Base-by-base conservation (phyloP, 2,797 vertebrate genomes). In the Neosilurus hyrtlii region DNA sequence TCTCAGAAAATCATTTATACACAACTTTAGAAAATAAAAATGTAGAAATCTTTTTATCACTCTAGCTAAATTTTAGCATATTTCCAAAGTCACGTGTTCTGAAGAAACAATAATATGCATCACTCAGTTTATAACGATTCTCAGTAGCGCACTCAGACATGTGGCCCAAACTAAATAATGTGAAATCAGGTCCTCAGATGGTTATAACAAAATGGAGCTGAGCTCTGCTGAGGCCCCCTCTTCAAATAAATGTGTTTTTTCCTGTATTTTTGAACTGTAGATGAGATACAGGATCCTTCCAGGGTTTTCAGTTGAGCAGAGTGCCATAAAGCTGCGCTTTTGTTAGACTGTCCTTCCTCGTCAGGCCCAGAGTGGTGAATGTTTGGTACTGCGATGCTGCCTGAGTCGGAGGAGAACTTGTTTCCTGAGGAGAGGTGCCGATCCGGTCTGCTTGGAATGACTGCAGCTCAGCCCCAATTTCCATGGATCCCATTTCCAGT, bases 291-390 rank as follows among this genome's bases (percentile, higher is more conserved):
- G 1, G 11, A 30, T 76, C 74, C 59, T 51, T n/a, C 49, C 22
- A 49, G 22, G 20, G 57, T 35, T 49, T 68, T 93, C 92, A 96
- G 94, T 99, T 99, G 86, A 99, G 95, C 91, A 99, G 93, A 54
- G 97, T 99, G 67, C 98, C 98, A 0, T 99, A 99, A 82, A 99
- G 91, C 94, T 99, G 98, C 87, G 98, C 98, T 93, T 99, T 99
- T 83, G 97, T 99, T 86, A 99, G 96, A 91, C 97, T 99, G 93
- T 99, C 97, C 91, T 99, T 99, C 86, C 98, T 95, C 86, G 95
- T 96, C 87, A 99, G 96, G 82, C 98, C 97, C 63, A 97, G 91
- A 79, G 96, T 94, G 84, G 95, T 95, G 90, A 96, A 95, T 90
- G 95, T 94, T 86, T 97, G 96, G 91, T 96, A 96, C 89, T 96